A percentile compares a stretch with the other conserved stretches of the same genome.
These are phyloP conservation scores for Salvator merianae DNA, from an alignment of 2,113 vertebrate species.

Conservation along the genomic window DNA sequence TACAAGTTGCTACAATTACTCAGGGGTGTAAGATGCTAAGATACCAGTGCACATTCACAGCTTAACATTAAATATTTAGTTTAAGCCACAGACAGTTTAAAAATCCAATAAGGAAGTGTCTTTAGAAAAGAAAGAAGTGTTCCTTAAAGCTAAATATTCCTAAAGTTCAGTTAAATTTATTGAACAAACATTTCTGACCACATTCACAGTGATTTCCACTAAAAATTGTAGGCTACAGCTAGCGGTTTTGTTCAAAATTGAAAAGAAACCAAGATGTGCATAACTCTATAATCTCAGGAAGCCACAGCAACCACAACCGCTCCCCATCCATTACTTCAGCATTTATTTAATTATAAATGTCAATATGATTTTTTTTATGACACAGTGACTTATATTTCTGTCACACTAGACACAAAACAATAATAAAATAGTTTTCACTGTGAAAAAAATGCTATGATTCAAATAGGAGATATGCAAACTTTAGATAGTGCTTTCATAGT, in stretches of 20 bases:
- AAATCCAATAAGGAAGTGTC: background rate
- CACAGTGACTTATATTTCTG: conserved; percentile 34
- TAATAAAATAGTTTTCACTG: background rate
- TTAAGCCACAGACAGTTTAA: background rate
- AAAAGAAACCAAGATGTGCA: conserved; percentile 61
- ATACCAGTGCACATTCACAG: background rate
- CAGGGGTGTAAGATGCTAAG: background rate
- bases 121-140: background rate
- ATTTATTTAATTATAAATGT: conserved; percentile 28
- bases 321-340: conserved; percentile 47
- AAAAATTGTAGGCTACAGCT: conserved; percentile 57
- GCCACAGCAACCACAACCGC: conserved; percentile 55
- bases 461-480: background rate
- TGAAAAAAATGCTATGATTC: background rate
- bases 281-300: conserved; percentile 60
- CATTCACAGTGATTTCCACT: conserved; percentile 56
- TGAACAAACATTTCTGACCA: conserved; percentile 56
- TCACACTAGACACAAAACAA: background rate
- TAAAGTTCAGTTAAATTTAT: conserved; percentile 34
- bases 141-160: background rate
- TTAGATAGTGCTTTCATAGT: background rate
- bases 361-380: conserved; percentile 46
- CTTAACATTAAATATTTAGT: conserved; percentile 5
- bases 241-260: conserved; percentile 54
- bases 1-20: conserved; percentile 49